phyloP scores from a whole-genome alignment of 2,113 vertebrate species.

The Sisor rabdophorus region DNA sequence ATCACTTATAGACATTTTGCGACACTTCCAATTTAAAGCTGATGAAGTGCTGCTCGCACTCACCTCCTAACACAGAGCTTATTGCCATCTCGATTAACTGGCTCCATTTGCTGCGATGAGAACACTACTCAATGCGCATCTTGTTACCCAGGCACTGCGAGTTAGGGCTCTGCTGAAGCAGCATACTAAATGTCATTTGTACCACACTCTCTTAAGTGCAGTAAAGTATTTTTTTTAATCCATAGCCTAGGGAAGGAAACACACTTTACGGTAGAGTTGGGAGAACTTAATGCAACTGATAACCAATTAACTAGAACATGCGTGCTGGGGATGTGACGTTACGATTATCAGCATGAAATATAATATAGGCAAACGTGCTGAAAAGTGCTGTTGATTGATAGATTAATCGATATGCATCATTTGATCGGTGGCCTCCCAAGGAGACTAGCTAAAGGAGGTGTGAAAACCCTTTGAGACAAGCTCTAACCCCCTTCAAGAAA shows the following conservation, averaged over 20 bases:
- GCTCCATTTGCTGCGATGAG: constrained; percentile 26
- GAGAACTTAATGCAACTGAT: background rate
- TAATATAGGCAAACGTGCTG: background rate
- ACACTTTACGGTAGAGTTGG: background rate
- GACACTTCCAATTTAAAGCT: constrained; percentile 33
- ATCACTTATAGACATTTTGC: constrained; percentile 26
- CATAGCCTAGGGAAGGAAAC: background rate
- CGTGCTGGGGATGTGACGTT: background rate
- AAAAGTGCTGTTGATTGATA: background rate
- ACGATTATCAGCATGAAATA: background rate
- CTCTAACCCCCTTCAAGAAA: constrained; percentile 30
- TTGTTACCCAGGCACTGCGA: constrained; percentile 3
- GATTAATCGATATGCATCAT: background rate
- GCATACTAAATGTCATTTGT: constrained; percentile 19
- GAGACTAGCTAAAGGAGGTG: constrained; percentile 29
- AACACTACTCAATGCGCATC: constrained; percentile 11
- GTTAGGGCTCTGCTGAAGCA: constrained; percentile 9
- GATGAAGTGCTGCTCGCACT: constrained; percentile 9
- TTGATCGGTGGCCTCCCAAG: constrained; percentile 26
- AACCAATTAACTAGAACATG: background rate
- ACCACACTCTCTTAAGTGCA: constrained; percentile 10
- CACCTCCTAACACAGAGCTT: constrained; percentile 22
- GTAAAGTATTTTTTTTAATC: constrained; percentile 12
- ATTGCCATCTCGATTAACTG: constrained; percentile 32
- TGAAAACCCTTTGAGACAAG: constrained; percentile 34